Evolutionary conservation across 2,888 invertebrate species (phyloP), one percentile per base, ranked within the genome.

Genomic region (Lepidonotus clava): DNA sequence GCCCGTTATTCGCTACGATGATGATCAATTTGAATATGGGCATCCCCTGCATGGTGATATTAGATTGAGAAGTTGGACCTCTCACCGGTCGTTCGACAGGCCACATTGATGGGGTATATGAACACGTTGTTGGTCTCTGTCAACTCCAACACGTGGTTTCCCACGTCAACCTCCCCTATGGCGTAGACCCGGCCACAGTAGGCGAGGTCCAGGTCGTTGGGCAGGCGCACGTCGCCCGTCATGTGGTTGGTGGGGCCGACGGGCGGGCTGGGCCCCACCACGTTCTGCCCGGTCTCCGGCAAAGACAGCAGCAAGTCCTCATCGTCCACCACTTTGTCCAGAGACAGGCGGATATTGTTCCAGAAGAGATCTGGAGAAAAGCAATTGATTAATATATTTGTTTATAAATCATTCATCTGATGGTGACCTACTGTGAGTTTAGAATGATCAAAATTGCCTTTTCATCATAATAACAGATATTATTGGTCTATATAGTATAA

Each of bases 121-220:
- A 14, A 0, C n/a, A 40, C 41, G 28, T 46, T 80, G 14, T 46
- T 80, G 46, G n/a, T 21, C 24, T 46, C 80, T 14, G 2, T 46
- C 0, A 0, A 1, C 46, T 46, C 80, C 24, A 46, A 41, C 24
- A 80, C 32, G 6, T 28, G 24, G 1, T 46, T 8, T 28, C 46
- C 34, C 1, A 32, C n/a, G 32, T 46, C 80, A 14, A 80, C 80
- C 6, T 24, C 4, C 1, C 80, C 80, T 1, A 80, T 4, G 28
- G 46, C 46, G 80, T 24, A 80, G 1, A 41, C 51, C 4, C 11
- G n/a, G 5, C 80, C 80, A 28, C 80, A 80, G 80, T 80, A 80
- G 41, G 41, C 24, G 28, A 5, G 46, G 18, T 46, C 46, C 0
- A 80, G 80, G 18, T 11, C 28, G 2, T 1, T 1, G 1, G 80